Conservation (phyloP, 1,140 invertebrate genomes). For the Drosophila eugracilis region DNA sequence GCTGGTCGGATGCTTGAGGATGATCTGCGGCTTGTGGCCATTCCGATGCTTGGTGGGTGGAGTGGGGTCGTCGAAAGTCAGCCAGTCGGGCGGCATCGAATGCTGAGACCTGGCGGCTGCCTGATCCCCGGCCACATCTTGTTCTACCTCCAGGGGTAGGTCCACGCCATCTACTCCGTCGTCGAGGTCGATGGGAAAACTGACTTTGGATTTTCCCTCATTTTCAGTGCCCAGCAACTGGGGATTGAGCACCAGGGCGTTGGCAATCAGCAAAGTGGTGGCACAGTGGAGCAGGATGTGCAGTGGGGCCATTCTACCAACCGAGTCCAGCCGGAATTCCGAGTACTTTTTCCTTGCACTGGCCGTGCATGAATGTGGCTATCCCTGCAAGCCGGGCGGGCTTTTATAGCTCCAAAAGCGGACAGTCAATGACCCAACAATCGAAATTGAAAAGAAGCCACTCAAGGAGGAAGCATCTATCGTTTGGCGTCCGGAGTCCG, state of each 20-base stretch:
- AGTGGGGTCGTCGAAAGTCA: conserved; percentile 60
- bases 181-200: conserved; percentile 59
- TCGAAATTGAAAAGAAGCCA: conserved; percentile 78
- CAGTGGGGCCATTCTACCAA: conserved; percentile 65
- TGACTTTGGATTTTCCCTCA: conserved; percentile 56
- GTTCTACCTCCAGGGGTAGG: conserved; percentile 60
- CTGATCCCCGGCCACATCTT: conserved; percentile 37
- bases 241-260: conserved; percentile 58
- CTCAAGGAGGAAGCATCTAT: conserved; percentile 46
- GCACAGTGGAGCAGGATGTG: conserved; percentile 70
- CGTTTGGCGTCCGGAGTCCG: not conserved
- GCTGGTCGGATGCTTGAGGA: conserved; percentile 50
- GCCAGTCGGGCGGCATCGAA: conserved; percentile 59
- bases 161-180: conserved; percentile 66
- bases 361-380: conserved; percentile 54
- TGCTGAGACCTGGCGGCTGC: conserved; percentile 31
- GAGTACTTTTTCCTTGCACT: conserved; percentile 8
- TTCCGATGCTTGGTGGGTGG: conserved; percentile 33
- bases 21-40: conserved; percentile 38
- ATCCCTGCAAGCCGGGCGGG: not conserved
- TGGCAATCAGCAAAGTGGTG: conserved; percentile 61
- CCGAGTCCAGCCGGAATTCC: conserved; percentile 26
- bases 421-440: conserved; percentile 66
- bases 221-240: conserved; percentile 39
- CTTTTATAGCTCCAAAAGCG: conserved; percentile 58